phyloP scores from a whole-genome alignment of 2,113 vertebrate species.

The Otis tarda region DNA sequence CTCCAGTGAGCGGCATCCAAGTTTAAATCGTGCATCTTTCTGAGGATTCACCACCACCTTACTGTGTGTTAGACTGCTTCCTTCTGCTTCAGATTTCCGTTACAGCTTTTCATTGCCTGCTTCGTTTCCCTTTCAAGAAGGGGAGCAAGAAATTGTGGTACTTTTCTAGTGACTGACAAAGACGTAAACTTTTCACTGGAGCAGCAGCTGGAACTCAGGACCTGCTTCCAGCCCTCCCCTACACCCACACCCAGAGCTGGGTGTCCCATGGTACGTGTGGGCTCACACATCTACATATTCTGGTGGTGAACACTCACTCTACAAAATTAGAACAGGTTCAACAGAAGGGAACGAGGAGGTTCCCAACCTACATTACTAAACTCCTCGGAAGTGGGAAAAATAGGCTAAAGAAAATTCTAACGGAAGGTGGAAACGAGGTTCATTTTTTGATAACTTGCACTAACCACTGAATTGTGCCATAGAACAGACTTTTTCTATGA shows the following conservation, averaged over 20 bases:
- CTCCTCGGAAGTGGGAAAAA: background rate
- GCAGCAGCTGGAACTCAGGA: background rate
- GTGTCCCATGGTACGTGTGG: rapidly evolving
- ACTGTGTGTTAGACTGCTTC: background rate
- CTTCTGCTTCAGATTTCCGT: background rate
- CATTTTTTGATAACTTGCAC: background rate
- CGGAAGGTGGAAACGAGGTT: background rate
- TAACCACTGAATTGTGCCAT: background rate
- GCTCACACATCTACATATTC: background rate
- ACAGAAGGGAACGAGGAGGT: background rate
- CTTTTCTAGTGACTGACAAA: background rate
- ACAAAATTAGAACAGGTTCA: background rate
- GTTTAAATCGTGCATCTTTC: background rate
- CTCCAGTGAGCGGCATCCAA: background rate
- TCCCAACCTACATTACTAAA: background rate
- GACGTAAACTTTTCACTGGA: background rate
- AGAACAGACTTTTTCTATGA: background rate
- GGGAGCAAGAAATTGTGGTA: background rate
- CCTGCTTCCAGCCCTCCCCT: background rate
- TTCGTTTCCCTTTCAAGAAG: background rate
- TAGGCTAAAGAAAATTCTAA: background rate
- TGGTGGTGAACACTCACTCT: background rate
- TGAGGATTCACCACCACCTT: background rate
- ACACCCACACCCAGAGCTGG: background rate
- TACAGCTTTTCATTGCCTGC: background rate